Percentiles rank a stretch among this genome's conserved stretches.
phyloP scores from a whole-genome alignment of 2,888 invertebrate genomes.

The Perizoma affinitatum region DNA sequence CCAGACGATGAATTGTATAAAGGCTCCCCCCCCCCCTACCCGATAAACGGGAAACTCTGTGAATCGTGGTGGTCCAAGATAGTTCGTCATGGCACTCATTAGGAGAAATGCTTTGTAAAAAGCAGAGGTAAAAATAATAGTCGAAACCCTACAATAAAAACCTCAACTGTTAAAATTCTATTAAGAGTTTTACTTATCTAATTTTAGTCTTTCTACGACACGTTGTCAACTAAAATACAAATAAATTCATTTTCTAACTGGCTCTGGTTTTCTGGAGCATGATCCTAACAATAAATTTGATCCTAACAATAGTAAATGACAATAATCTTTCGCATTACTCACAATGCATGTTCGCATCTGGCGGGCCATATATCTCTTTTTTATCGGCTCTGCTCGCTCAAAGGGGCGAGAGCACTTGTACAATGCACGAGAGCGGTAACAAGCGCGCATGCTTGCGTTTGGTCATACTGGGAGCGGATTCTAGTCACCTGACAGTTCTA shows the following conservation, averaged over 20 bases:
- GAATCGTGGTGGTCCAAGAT: too few species aligned
- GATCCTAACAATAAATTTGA: constrained; percentile 1
- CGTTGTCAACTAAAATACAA: neutral
- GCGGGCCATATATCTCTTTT: constrained; percentile 3
- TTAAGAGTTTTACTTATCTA: neutral
- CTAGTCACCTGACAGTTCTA: too few species aligned
- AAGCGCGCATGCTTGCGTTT: constrained; percentile 18
- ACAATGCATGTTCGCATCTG: constrained; percentile 1
- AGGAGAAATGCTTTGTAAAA: too few species aligned
- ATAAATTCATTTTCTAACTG: too few species aligned
- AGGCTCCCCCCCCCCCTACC: too few species aligned
- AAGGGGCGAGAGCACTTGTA: neutral
- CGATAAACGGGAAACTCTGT: too few species aligned
- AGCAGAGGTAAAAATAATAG: too few species aligned
- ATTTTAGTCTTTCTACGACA: neutral
- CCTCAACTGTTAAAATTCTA: too few species aligned
- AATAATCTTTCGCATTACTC: constrained; percentile 11
- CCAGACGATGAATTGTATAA: too few species aligned
- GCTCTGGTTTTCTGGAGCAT: neutral
- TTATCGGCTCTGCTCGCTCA: neutral
- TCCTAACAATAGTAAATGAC: constrained; percentile 8
- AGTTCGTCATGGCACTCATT: too few species aligned
- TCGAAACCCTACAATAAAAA: too few species aligned
- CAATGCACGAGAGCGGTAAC: constrained; percentile 38
- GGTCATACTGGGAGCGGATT: too few species aligned